Conservation (phyloP, 2,888 invertebrate genomes). For the Chromoteleia sp. region DNA sequence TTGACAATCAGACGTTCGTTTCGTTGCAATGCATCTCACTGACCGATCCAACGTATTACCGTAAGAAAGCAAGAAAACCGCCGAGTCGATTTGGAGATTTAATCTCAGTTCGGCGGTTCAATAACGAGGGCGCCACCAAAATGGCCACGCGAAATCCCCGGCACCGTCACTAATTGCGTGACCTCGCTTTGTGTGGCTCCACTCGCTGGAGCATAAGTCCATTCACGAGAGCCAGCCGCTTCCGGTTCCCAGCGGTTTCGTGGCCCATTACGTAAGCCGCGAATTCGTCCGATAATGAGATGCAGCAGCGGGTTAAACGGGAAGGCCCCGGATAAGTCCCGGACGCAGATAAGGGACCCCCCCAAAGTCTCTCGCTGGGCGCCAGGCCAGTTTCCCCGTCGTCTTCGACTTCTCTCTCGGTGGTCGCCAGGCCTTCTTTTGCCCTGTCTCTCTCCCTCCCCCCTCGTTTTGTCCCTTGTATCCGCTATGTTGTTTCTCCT, state of each 20-base stretch:
- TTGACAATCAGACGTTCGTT: too few relatives aligned
- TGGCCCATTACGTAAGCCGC: constrained; percentile 66
- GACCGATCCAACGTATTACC: constrained; percentile 27
- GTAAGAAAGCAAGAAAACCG: constrained; percentile 16
- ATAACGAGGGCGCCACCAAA: constrained; percentile 63
- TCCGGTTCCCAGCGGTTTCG: constrained; percentile 68
- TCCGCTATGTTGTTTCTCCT: constrained; percentile 68
- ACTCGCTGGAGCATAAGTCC: constrained; percentile 30
- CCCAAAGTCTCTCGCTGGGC: constrained; percentile 80
- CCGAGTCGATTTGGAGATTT: constrained; percentile 25
- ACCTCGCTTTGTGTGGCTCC: constrained; percentile 54
- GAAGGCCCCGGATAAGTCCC: constrained; percentile 76
- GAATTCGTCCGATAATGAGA: constrained; percentile 79
- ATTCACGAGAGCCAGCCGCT: constrained; percentile 36
- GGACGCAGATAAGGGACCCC: constrained; percentile 83
- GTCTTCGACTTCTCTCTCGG: constrained; percentile 74
- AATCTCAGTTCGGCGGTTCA: constrained; percentile 24
- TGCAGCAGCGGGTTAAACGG: constrained; percentile 72
- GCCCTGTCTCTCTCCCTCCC: constrained; percentile 42
- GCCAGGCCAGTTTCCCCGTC: constrained; percentile 82
- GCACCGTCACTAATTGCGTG: constrained; percentile 55
- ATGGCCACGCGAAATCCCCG: constrained; percentile 58
- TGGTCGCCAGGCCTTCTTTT: constrained; percentile 58
- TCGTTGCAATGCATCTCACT: constrained; percentile 7
- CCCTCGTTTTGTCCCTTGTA: constrained; percentile 48